Conservation (phyloP, 2,113 vertebrate genomes). For the Bucco capensis region DNA sequence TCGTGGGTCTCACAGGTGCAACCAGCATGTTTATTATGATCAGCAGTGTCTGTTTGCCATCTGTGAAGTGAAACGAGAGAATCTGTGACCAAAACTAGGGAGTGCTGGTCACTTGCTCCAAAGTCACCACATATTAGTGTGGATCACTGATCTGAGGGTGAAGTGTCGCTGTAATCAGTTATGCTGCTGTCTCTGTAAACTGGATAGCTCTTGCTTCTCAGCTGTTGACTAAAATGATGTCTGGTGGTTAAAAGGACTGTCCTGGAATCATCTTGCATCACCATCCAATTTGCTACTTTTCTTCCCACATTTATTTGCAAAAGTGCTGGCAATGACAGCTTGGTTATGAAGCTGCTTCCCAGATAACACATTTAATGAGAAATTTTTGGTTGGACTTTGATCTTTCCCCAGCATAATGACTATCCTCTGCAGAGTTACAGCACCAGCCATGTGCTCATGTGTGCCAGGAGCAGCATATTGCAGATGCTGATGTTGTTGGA, state of each 20-base stretch:
- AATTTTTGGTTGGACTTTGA: not conserved
- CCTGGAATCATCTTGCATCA: not conserved
- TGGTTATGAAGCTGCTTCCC: not conserved
- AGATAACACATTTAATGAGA: conserved; percentile 5
- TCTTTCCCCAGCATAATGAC: not conserved
- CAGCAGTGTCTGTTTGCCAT: not conserved
- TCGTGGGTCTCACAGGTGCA: not conserved
- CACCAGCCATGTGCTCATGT: not conserved
- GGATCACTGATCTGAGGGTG: not conserved
- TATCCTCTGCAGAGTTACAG: not conserved
- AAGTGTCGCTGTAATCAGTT: not conserved
- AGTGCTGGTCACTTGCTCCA: not conserved
- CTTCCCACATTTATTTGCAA: not conserved
- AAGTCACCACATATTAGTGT: not conserved
- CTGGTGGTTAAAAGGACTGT: not conserved
- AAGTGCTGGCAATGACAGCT: not conserved
- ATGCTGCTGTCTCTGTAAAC: not conserved
- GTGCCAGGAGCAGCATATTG: not conserved
- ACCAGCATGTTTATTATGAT: not conserved
- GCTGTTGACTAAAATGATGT: not conserved
- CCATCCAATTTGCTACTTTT: not conserved
- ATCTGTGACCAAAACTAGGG: not conserved
- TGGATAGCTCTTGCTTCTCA: not conserved
- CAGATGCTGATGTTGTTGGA: not conserved
- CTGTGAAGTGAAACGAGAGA: not conserved